phyloP scores from a whole-genome alignment of 2,797 vertebrate genomes.

The Semotilus atromaculatus region DNA sequence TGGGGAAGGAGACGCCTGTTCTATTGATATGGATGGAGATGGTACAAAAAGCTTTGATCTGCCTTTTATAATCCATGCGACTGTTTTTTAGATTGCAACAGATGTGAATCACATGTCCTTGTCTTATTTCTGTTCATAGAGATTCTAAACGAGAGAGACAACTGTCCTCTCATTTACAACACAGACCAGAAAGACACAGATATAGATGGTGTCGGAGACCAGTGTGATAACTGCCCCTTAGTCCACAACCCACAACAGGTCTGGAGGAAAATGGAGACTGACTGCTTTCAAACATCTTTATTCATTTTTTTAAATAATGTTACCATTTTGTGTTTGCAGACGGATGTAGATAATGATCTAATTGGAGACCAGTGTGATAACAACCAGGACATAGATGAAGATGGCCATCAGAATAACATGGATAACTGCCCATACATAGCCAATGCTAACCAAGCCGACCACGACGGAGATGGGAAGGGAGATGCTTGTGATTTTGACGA shows the following conservation, averaged over 20 bases:
- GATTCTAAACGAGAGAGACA: conserved; percentile 90
- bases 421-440: conserved; percentile 96
- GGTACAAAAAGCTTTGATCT: conserved; percentile 72
- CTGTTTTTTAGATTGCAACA: background rate
- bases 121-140: conserved; percentile 72
- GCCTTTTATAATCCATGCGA: background rate
- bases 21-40: conserved; percentile 95
- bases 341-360: conserved; percentile 90
- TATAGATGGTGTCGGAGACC: conserved; percentile 93
- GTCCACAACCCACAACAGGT: conserved; percentile 96
- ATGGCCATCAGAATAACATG: conserved; percentile 95
- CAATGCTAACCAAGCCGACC: conserved; percentile 95
- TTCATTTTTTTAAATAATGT: background rate
- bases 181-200: conserved; percentile 95
- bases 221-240: conserved; percentile 96
- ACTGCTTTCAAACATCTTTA: background rate
- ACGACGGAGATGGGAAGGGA: conserved; percentile 90
- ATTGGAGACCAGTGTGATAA: conserved; percentile 94
- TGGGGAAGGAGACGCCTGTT: conserved; percentile 94
- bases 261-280: background rate
- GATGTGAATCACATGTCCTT: background rate
- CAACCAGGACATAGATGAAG: conserved; percentile 94
- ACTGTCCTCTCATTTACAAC: conserved; percentile 94
- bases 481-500: conserved; percentile 94
- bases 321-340: conserved; percentile 69